Evolutionary conservation across 2,888 invertebrate genomes (phyloP), one percentile per base, ranked within the genome.

Genomic region (Nezara viridula): DNA sequence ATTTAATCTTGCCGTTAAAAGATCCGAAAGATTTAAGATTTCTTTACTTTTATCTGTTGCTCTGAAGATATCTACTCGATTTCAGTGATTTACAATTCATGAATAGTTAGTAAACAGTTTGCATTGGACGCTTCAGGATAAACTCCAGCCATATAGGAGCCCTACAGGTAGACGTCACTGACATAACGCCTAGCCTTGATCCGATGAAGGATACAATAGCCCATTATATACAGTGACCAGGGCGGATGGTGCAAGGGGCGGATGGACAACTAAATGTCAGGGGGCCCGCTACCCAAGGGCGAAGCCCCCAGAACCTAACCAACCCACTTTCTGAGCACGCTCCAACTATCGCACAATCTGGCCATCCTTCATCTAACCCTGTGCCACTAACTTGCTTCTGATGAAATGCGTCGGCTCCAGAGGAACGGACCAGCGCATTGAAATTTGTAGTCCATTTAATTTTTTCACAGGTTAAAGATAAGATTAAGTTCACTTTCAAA

Each of bases 261-360:
- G 81, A 81, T 81, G 81, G 81, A 81, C 81, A 81, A n/a, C 44
- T 81, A 81, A 81, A 81, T 81, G 81, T 81, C 81, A 81, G 81
- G 81, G 81, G 81, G 44, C 44, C 24, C 44, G 12, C 81, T 24
- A 9, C 81, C 40, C 81, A 81, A 81, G 81, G 81, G 81, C 81
- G 81, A 81, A 81, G 81, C 81, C 81, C 81, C 77, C 12, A 14
- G 16, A n/a, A n/a, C 81, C 81, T 44, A 21, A 24, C n/a, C 81
- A 47, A 47, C 81, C 81, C 81, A 81, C 81, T 81, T 81, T 81
- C 81, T 12, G 44, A 81, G 81, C 81, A 81, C 81, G 81, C 44
- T 81, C 44, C 81, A 47, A 47, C 81, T 81, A 81, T 81, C 81
- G n/a, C 44, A 81, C 81, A 81, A 81, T 81, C 81, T 81, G 44